These are phyloP conservation scores for Schlechtendalia chinensis DNA, from an alignment of 1,140 invertebrate genomes.

Conservation along the genomic window DNA sequence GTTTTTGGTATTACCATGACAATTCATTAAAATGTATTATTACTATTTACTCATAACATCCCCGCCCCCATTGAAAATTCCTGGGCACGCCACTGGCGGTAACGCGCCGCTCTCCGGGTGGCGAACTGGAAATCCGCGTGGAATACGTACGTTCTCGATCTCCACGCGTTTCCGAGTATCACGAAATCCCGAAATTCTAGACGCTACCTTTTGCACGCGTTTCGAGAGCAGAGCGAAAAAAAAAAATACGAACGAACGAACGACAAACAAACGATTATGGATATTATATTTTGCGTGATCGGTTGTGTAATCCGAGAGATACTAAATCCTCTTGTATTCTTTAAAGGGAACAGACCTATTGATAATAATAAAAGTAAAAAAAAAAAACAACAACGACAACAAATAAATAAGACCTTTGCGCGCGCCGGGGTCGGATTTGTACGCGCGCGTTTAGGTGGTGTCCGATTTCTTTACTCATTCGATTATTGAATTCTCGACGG, in stretches of 20 bases:
- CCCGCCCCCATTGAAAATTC: no score
- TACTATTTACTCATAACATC: no score
- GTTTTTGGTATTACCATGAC: no score
- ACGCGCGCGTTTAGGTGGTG: constrained; percentile 18
- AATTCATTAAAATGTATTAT: no score
- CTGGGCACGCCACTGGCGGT: no score
- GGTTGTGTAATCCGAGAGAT: constrained; percentile 36
- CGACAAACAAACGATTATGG: no score
- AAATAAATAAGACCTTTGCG: background rate
- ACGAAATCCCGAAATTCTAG: no score
- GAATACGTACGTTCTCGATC: no score
- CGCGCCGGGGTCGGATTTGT: constrained; percentile 12
- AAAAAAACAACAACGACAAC: background rate
- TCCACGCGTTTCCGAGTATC: background rate
- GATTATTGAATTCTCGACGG: constrained; percentile 30
- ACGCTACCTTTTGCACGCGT: no score
- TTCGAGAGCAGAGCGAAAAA: no score
- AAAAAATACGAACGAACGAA: no score
- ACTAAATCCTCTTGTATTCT: background rate
- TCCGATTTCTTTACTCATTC: constrained; percentile 35
- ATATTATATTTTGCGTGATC: background rate
- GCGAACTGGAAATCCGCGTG: background rate
- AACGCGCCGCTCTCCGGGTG: no score
- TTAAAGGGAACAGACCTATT: background rate
- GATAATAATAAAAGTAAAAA: background rate